Evolutionary conservation across 2,888 invertebrate genomes (phyloP).

Genomic region (Oscheius sp.): DNA sequence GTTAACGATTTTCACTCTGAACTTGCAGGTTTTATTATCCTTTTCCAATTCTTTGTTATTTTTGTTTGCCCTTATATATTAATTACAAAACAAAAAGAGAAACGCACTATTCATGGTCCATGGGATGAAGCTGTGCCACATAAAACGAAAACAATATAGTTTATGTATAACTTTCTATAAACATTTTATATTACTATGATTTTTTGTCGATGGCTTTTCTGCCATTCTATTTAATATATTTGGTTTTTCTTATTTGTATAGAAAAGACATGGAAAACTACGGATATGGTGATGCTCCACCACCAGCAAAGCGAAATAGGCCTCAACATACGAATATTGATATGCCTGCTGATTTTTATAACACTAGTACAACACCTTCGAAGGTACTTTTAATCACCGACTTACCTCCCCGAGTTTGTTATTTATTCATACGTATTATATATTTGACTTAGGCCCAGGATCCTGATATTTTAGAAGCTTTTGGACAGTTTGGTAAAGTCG

Average conservation of each 20-base stretch:
- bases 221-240: no score
- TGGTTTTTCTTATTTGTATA: neutral
- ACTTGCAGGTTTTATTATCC: conserved; percentile 37
- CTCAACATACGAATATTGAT: neutral
- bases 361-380: conserved; percentile 72
- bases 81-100: conserved; percentile 72
- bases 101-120: conserved; percentile 89
- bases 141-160: conserved; percentile 13
- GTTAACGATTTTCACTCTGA: conserved; percentile 35
- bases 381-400: conserved; percentile 73
- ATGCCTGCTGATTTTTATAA: conserved; percentile 43
- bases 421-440: neutral
- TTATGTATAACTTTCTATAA: neutral
- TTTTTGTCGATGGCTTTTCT: no score
- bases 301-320: conserved; percentile 38
- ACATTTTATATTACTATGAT: no score
- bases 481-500: conserved; percentile 73
- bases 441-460: conserved; percentile 71
- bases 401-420: conserved; percentile 68
- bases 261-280: neutral
- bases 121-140: conserved; percentile 87
- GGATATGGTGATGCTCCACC: conserved; percentile 7
- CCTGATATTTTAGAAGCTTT: conserved; percentile 73
- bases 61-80: conserved; percentile 72
- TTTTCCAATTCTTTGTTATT: conserved; percentile 70